Conservation (phyloP, 2,888 invertebrate genomes). For the Steinernema hermaphroditum region DNA sequence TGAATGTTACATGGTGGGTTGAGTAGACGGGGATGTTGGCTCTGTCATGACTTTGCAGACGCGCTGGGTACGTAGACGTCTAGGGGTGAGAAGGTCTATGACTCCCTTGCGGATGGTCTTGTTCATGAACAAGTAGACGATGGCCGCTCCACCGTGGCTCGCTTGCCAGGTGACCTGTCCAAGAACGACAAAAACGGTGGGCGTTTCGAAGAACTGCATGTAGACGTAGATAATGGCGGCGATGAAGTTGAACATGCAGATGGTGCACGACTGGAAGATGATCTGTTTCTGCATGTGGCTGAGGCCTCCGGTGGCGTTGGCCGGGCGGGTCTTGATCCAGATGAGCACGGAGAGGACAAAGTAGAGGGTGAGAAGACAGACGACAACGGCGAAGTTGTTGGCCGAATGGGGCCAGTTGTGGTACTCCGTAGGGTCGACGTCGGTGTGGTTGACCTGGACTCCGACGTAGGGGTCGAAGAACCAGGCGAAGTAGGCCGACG, state of each 20-base stretch:
- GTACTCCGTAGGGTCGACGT: constrained; percentile 2
- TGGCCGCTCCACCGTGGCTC: constrained; percentile 18
- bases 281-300: constrained; percentile 32
- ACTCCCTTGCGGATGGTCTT: constrained; percentile 22
- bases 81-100: neutral
- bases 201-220: constrained; percentile 34
- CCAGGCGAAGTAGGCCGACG: constrained; percentile 39
- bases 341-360: neutral
- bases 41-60: too few relatives aligned
- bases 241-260: constrained; percentile 34
- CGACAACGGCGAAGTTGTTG: constrained; percentile 18
- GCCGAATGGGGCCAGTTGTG: constrained; percentile 26
- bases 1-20: too few relatives aligned
- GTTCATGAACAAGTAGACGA: constrained; percentile 25
- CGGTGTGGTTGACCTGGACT: neutral
- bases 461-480: constrained; percentile 41
- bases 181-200: constrained; percentile 10
- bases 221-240: constrained; percentile 35
- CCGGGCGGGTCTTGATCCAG: constrained; percentile 17
- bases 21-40: too few relatives aligned
- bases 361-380: neutral
- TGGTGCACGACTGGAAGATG: constrained; percentile 37
- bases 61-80: too few relatives aligned
- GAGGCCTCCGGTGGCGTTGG: neutral
- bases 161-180: constrained; percentile 24